Evolutionary conservation across 2,797 vertebrate species (phyloP), one percentile per base, ranked within the genome.

Genomic region (Liasis olivaceus): DNA sequence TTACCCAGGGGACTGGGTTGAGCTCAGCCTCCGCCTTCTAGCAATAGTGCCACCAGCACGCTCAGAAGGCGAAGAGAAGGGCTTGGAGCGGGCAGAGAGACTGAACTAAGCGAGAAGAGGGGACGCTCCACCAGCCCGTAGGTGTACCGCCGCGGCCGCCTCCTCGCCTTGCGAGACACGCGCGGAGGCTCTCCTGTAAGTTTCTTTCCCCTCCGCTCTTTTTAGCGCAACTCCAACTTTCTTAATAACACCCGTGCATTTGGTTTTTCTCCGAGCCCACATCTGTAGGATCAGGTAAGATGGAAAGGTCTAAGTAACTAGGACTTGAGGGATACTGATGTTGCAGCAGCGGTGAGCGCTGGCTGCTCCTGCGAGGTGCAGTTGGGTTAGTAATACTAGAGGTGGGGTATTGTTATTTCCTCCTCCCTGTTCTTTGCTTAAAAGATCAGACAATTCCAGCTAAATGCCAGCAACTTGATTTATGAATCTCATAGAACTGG

Each of bases 1-100:
- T 1, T 0, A 0, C 1, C 56, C 63, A 0, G 5, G n/a, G 88
- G 88, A 42, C 0, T 2, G 26, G 31, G 1, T 3, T 69, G 20
- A 24, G 66, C 4, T 0, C 17, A 6, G 51, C 63, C 26, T 5
- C 66, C 9, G 88, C 51, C 60, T 85, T 5, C 15, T 13, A 24
- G 20, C 59, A 36, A n/a, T 36, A 47, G 63, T 28, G 62, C 58
- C 86, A n/a, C 26, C 87, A 11, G n/a, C 54, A 8, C 51, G 17
- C 42, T 28, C 84, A 13, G 85, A 14, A 47, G 1, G 85, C 0
- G 11, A 58, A 3, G 54, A 58, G 12, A 9, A 26, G 3, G 63
- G 17, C 77, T 54, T 36, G 6, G 31, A 56, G 3, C 12, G 36
- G 85, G n/a, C 4, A 47, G 22, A 81, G 42, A 47, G 20, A 47